Evolutionary conservation across 1,140 invertebrate species (phyloP).

Genomic region (Amphibalanus amphitrite): DNA sequence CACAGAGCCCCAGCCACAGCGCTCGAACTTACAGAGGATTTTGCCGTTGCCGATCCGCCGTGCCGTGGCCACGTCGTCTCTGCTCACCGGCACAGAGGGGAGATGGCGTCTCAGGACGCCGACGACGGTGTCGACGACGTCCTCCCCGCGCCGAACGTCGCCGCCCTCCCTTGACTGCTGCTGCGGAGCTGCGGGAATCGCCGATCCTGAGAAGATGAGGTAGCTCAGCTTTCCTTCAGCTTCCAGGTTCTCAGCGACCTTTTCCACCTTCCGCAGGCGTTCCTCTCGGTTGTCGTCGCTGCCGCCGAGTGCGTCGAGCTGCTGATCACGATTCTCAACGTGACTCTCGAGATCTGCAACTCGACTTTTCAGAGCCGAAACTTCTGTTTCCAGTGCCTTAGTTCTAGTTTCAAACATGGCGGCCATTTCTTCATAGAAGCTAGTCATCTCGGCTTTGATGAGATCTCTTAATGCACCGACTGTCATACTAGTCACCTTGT

Average conservation of each 20-base stretch:
- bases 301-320: background rate
- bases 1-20: background rate
- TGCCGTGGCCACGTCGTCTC: background rate
- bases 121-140: background rate
- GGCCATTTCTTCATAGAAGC: background rate
- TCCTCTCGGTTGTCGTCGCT: background rate
- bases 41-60: background rate
- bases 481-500: background rate
- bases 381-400: background rate
- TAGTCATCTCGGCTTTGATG: background rate
- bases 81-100: background rate
- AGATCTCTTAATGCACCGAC: background rate
- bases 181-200: background rate
- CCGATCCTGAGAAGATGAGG: background rate
- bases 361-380: background rate
- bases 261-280: background rate
- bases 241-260: background rate
- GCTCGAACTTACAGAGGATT: background rate
- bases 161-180: background rate
- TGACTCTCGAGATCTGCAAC: background rate
- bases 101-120: background rate
- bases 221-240: background rate
- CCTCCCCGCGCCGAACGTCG: background rate
- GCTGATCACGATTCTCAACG: background rate
- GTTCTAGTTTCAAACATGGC: background rate